These are phyloP conservation scores for Sylvietta virens DNA, from an alignment of 2,113 vertebrate species.

Conservation along the genomic window DNA sequence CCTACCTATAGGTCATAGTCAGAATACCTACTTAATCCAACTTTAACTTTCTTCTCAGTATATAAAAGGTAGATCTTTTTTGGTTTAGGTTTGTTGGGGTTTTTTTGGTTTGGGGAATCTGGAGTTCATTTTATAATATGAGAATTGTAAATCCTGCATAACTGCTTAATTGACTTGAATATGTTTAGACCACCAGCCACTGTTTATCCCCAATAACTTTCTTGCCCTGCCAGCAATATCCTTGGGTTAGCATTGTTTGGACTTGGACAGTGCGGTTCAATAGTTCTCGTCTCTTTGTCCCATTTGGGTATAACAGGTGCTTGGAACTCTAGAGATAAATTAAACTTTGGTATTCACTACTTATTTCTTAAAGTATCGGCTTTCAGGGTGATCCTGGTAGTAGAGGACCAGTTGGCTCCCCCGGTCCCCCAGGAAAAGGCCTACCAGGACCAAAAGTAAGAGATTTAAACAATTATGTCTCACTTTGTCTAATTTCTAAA, in stretches of 20 bases:
- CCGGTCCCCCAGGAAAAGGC: conserved; percentile 83
- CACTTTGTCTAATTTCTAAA: not conserved
- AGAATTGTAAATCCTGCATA: not conserved
- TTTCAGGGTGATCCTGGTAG: conserved; percentile 84
- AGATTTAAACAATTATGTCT: not conserved
- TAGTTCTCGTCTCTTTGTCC: not conserved
- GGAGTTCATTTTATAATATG: not conserved
- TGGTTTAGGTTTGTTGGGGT: not conserved
- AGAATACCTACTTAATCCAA: not conserved
- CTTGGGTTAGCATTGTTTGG: not conserved
- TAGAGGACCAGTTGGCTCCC: conserved; percentile 78
- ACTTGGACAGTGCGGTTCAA: not conserved
- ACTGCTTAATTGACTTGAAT: not conserved
- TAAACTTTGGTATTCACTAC: not conserved
- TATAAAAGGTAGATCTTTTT: not conserved
- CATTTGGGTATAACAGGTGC: not conserved
- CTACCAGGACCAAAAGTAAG: conserved; percentile 83
- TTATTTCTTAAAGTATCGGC: not conserved
- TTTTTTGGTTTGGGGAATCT: not conserved
- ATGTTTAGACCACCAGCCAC: not conserved
- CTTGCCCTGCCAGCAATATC: not conserved
- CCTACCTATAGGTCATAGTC: not conserved
- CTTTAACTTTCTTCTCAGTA: not conserved
- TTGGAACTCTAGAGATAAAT: not conserved
- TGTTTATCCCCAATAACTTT: not conserved